Evolutionary conservation across 2,888 invertebrate species (phyloP).

Genomic region (Theretra japonica): DNA sequence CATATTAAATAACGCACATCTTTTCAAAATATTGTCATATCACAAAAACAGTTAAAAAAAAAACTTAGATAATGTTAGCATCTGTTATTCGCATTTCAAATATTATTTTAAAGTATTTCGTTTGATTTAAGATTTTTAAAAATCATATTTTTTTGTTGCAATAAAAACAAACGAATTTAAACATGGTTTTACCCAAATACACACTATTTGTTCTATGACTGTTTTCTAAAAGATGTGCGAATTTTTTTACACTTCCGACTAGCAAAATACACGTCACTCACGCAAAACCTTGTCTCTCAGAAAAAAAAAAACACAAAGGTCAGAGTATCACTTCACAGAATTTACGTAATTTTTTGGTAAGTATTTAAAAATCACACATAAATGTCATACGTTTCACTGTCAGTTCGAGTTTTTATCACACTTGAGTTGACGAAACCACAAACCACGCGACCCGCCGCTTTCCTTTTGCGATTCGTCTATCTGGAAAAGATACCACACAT

Average conservation of each 20-base stretch:
- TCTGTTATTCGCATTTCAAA: no score
- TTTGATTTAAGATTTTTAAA: no score
- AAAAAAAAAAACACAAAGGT: not conserved
- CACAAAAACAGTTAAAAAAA: not conserved
- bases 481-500: not conserved
- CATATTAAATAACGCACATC: no score
- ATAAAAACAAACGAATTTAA: no score
- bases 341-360: constrained; percentile 13
- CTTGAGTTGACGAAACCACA: not conserved
- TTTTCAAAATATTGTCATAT: no score
- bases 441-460: not conserved
- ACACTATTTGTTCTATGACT: no score
- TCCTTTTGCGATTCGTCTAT: not conserved
- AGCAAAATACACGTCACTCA: no score
- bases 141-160: no score
- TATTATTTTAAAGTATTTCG: no score
- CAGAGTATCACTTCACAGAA: constrained; percentile 7
- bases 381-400: not conserved
- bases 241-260: not conserved
- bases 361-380: constrained; percentile 14
- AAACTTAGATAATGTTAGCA: not conserved
- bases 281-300: constrained; percentile 2
- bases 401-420: constrained; percentile 20
- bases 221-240: no score
- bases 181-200: no score